Base-by-base conservation (phyloP, 2,797 vertebrate genomes). In the Hephaestus fuliginosus region DNA sequence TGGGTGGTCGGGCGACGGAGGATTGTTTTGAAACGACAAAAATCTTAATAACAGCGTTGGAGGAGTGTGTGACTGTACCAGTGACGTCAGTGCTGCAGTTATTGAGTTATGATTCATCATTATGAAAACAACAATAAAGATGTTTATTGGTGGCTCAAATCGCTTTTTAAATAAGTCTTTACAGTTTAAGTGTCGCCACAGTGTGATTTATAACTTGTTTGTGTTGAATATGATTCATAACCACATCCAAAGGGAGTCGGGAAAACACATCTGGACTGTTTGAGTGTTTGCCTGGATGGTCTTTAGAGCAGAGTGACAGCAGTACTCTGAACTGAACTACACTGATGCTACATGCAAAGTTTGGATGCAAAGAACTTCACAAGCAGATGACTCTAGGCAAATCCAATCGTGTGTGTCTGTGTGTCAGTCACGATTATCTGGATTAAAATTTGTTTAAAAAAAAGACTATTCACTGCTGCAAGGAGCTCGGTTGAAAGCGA, bases 21-120 rank as follows among this genome's bases (percentile, higher is more conserved):
- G 74, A 52, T 14, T 53, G 66, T 57, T 57, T 73, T 39, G 85
- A 89, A 90, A 88, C 89, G 90, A 76, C 85, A 92, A 88, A 90
- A 84, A 86, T 90, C 76, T 89, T 87, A 84, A 89, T 89, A 55
- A 87, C 43, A 7, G 3, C 22, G 10, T 13, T 36, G 66, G 81
- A 73, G 83, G 78, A 77, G 60, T 69, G 36, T 85, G 77, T 81
- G 83, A 49, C 41, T 49, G 64, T 41, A 22, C 46, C 63, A 22
- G 17, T 80, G 81, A 76, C 69, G 70, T 82, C 71, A 76, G 81
- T 0, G 71, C 63, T 52, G 60, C 15, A 20, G 51, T 72, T 55
- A 15, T 61, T 76, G 39, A 60, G 28, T 49, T 22, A 39, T 77
- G 80, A 74, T 13, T 83, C 49, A 75, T 76, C 28, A 13, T 62